phyloP scores from a whole-genome alignment of 2,113 vertebrate genomes.

The Pelecanus crispus region DNA sequence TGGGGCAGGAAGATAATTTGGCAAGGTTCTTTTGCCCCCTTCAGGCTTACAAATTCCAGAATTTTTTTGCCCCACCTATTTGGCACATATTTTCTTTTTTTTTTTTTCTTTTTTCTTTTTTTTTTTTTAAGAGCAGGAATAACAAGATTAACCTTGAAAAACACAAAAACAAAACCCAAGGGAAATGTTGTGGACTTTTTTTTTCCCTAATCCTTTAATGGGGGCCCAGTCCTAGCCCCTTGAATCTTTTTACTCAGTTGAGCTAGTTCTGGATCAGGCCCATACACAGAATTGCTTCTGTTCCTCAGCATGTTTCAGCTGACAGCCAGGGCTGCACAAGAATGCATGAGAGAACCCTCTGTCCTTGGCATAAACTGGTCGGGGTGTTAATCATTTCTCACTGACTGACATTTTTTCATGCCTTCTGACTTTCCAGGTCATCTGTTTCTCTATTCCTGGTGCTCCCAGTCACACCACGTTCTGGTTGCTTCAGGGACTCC shows the following conservation, averaged over 20 bases:
- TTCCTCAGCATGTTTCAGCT: not conserved
- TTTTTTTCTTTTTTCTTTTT: not conserved
- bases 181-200: not conserved
- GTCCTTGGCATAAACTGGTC: constrained; percentile 26
- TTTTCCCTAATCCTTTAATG: not conserved
- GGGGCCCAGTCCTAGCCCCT: not conserved
- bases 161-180: not conserved
- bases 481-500: not conserved
- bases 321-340: not conserved
- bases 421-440: not conserved
- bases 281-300: not conserved
- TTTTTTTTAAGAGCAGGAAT: not conserved
- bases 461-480: not conserved
- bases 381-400: not conserved
- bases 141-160: not conserved
- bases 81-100: not conserved
- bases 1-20: not conserved
- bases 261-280: not conserved
- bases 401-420: constrained; percentile 22
- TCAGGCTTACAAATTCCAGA: not conserved
- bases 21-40: not conserved
- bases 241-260: not conserved
- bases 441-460: not conserved
- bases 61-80: not conserved
- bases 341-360: constrained; percentile 19